Conservation (phyloP, 2,113 vertebrate species). For the Actinemys pallida region DNA sequence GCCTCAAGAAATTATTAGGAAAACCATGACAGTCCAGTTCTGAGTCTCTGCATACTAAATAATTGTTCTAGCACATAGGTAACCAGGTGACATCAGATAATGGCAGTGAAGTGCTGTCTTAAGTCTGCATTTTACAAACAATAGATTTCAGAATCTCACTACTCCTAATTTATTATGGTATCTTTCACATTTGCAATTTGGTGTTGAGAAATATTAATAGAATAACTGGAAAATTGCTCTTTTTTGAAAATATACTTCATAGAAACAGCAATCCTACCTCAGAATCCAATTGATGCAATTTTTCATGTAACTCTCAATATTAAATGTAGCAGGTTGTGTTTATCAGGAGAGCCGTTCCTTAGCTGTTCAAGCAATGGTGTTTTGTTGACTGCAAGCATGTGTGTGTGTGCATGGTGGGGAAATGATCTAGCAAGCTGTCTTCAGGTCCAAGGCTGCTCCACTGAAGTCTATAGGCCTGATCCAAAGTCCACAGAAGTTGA, state of each 20-base stretch:
- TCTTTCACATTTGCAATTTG: neutral
- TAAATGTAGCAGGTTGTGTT: neutral
- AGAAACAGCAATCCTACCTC: neutral
- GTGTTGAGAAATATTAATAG: neutral
- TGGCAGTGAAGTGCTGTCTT: fast-evolving
- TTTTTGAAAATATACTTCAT: neutral
- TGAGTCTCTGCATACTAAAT: conserved; percentile 11
- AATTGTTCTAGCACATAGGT: conserved; percentile 24
- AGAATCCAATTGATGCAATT: neutral
- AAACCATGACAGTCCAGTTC: conserved; percentile 16
- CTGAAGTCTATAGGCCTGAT: neutral
- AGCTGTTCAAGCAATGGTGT: neutral
- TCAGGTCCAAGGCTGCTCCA: neutral
- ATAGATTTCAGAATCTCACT: neutral
- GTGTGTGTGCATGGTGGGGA: neutral
- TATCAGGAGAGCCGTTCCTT: neutral
- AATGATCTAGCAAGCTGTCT: too few relatives aligned
- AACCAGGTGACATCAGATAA: neutral
- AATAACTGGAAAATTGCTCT: neutral
- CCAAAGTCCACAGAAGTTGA: neutral
- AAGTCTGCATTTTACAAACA: neutral
- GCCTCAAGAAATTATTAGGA: conserved; percentile 58
- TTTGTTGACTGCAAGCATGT: fast-evolving
- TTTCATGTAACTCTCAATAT: neutral
- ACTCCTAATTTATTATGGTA: fast-evolving